Percentiles rank a stretch among this genome's conserved stretches.
Evolutionary conservation across 2,113 vertebrate genomes (phyloP).

Genomic region (Phodopus roborovskii): DNA sequence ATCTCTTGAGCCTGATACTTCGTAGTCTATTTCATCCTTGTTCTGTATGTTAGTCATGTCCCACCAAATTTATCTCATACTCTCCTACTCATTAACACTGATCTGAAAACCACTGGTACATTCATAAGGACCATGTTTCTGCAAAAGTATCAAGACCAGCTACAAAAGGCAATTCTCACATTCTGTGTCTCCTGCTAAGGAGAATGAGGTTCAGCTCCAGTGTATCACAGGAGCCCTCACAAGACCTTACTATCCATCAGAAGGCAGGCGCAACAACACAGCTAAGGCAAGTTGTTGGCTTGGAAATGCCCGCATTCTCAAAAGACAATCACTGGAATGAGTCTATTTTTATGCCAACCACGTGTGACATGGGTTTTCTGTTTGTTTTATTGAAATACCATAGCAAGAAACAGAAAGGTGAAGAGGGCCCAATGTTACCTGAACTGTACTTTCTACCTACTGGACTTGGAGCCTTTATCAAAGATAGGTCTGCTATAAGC

Average conservation of each 20-base stretch:
- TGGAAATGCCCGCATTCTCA: not conserved
- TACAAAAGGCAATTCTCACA: not conserved
- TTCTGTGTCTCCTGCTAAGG: not conserved
- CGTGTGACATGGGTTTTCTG: not conserved
- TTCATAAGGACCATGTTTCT: not conserved
- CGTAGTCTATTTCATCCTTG: not conserved
- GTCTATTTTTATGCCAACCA: not conserved
- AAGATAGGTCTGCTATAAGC: not conserved
- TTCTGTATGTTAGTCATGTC: not conserved
- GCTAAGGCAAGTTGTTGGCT: not conserved
- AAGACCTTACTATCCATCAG: not conserved
- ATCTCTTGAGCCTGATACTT: not conserved
- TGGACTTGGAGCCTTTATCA: not conserved
- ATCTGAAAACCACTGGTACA: not conserved
- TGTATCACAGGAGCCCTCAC: fast-evolving
- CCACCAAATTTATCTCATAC: not conserved
- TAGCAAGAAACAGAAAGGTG: not conserved
- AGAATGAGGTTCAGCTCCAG: not conserved
- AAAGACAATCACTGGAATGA: no score
- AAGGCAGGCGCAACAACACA: not conserved
- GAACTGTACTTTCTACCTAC: not conserved
- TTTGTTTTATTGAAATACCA: not conserved
- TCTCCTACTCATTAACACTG: not conserved
- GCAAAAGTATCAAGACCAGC: not conserved
- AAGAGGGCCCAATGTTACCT: not conserved